Conservation (phyloP, 2,888 invertebrate species). For the Vesta saturnalis region DNA sequence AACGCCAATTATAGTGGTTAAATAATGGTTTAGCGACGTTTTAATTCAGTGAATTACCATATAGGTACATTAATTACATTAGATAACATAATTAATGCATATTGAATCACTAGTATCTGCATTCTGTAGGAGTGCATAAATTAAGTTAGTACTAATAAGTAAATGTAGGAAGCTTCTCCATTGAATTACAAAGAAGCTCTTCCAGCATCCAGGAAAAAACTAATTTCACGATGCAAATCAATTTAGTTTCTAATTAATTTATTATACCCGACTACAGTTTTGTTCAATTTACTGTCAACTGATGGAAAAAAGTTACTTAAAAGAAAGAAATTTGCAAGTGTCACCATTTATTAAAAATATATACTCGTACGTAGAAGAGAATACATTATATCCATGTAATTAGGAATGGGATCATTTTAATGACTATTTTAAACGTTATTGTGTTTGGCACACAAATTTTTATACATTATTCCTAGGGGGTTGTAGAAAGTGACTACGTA, state of each 20-base stretch:
- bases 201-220: background rate
- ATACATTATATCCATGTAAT: background rate
- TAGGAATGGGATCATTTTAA: too few relatives aligned
- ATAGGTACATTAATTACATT: too few relatives aligned
- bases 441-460: slow-evolving; percentile 9
- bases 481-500: slow-evolving; percentile 55
- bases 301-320: too few relatives aligned
- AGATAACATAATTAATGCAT: background rate
- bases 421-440: background rate
- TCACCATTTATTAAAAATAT: background rate
- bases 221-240: slow-evolving; percentile 1
- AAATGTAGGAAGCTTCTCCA: background rate
- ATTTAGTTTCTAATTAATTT: slow-evolving; percentile 1
- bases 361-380: background rate
- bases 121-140: background rate
- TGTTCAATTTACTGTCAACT: too few relatives aligned
- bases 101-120: background rate
- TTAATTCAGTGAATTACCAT: too few relatives aligned
- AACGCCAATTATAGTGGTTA: too few relatives aligned
- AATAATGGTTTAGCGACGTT: too few relatives aligned
- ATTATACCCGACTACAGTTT: background rate
- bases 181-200: too few relatives aligned
- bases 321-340: background rate
- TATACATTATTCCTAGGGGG: slow-evolving; percentile 43
- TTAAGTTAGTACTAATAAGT: slow-evolving; percentile 1